Evolutionary conservation across 2,797 vertebrate genomes (phyloP).

Genomic region (Microcaecilia unicolor): DNA sequence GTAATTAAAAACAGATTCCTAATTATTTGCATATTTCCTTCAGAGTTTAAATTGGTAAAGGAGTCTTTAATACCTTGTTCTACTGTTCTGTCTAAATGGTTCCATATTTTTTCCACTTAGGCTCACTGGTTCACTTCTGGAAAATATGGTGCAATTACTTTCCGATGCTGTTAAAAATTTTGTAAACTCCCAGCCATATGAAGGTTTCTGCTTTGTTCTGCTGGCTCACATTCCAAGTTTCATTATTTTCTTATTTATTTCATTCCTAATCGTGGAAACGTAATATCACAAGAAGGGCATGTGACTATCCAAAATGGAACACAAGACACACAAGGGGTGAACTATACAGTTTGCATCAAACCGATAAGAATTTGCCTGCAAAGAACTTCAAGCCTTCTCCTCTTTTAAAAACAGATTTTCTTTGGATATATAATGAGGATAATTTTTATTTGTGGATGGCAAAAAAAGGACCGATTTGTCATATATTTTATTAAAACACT

Average conservation of each 20-base stretch:
- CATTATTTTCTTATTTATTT: too few relatives aligned
- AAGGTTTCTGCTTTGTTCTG: constrained; percentile 47
- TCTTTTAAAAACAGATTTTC: too few relatives aligned
- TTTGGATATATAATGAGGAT: too few relatives aligned
- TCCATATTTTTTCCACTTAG: constrained; percentile 63
- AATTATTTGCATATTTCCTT: constrained; percentile 60
- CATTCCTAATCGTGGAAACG: constrained; percentile 5
- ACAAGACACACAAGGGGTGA: constrained; percentile 1
- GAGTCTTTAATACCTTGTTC: constrained; percentile 52
- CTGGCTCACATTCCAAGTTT: constrained; percentile 35
- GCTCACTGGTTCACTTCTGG: constrained; percentile 63
- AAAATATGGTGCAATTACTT: constrained; percentile 63
- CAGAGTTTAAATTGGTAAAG: constrained; percentile 60
- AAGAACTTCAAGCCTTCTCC: too few relatives aligned
- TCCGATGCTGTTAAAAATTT: constrained; percentile 46
- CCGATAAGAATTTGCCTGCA: too few relatives aligned
- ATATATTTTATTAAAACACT: too few relatives aligned
- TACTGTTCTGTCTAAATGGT: constrained; percentile 66
- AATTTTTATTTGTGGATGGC: too few relatives aligned
- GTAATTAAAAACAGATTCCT: constrained; percentile 51
- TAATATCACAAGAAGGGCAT: neutral
- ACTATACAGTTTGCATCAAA: too few relatives aligned
- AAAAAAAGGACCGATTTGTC: too few relatives aligned
- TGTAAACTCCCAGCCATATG: constrained; percentile 33
- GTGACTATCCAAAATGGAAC: constrained; percentile 14